Base-by-base conservation (phyloP, 2,797 vertebrate species). In the Cynopterus sphinx region DNA sequence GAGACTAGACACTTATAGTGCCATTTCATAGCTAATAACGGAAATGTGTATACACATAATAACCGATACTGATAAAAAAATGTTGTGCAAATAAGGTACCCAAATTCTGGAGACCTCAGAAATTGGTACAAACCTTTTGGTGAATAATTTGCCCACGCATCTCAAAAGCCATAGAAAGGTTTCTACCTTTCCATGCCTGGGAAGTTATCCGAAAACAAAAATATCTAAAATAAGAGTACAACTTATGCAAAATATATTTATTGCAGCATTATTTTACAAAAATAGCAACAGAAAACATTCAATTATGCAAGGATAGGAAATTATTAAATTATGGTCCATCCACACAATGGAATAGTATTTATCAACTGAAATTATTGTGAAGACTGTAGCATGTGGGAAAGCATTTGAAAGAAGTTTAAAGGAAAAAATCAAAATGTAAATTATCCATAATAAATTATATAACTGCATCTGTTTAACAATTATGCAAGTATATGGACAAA, bases 321-420 rank as follows among this genome's bases (percentile, higher is more conserved):
- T 57, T n/a, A 51, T 86, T 68, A 71, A 75, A 71, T 61, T 53
- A 81, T 43, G 15, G 16, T 51, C 39, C 39, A 43, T 41, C 55
- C 57, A 83, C 55, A 81, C 36, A 81, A 31, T 41, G n/a, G 26
- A 92, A 71, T 16, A 87, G 43, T 57, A 91, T 86, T 82, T 84
- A 67, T 57, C 55, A 88, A 71, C 21, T 89, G 87, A 78, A 84
- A 28, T 71, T 71, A 79, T 53, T 59, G 88, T 82, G 68, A 90
- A 70, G 67, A 77, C 19, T 39, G 19, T 49, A 93, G 53, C 13
- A 74, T 43, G 33, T 73, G 9, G 26, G 84, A 95, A 89, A 87
- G 41, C 39, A 91, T 67, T 68, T 95, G 39, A 82, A 41, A 87
- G n/a, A 91, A 26, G 12, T 81, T 86, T 83, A n/a, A 81, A 70